These are phyloP conservation scores for Thrips palmi DNA, from an alignment of 1,140 invertebrate genomes.

Conservation along the genomic window DNA sequence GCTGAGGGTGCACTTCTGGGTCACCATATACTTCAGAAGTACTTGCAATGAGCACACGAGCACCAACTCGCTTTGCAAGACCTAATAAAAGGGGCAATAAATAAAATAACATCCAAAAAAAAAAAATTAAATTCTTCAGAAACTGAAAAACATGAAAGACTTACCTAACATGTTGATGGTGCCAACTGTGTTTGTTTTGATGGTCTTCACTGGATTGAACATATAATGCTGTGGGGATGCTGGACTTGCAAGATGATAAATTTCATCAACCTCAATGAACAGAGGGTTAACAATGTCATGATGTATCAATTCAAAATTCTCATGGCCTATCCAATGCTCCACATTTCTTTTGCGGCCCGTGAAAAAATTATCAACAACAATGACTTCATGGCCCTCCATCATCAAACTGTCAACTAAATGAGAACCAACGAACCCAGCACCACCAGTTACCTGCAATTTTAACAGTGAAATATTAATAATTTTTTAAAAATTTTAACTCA, in stretches of 20 bases:
- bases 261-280: slow-evolving; percentile 97
- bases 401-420: slow-evolving; percentile 92
- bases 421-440: slow-evolving; percentile 97
- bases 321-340: slow-evolving; percentile 96
- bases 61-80: slow-evolving; percentile 82
- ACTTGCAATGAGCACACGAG: slow-evolving; percentile 87
- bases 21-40: slow-evolving; percentile 98
- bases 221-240: slow-evolving; percentile 99
- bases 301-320: slow-evolving; percentile 97
- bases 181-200: slow-evolving; percentile 97
- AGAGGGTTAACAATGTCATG: slow-evolving; percentile 98
- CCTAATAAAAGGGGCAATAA: slow-evolving; percentile 30
- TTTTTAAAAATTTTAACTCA: slow-evolving; percentile 4
- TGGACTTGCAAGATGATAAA: slow-evolving; percentile 97
- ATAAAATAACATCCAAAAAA: slow-evolving; percentile 15
- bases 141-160: slow-evolving; percentile 15
- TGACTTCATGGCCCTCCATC: slow-evolving; percentile 93
- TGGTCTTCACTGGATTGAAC: slow-evolving; percentile 99
- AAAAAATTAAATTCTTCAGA: slow-evolving; percentile 9
- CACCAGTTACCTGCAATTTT: slow-evolving; percentile 66
- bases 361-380: slow-evolving; percentile 96
- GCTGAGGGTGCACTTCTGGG: slow-evolving; percentile 90
- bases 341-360: slow-evolving; percentile 93
- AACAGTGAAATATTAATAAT: slow-evolving; percentile 5
- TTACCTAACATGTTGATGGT: slow-evolving; percentile 98